phyloP scores from a whole-genome alignment of 2,113 vertebrate species.

The Laticauda colubrina region DNA sequence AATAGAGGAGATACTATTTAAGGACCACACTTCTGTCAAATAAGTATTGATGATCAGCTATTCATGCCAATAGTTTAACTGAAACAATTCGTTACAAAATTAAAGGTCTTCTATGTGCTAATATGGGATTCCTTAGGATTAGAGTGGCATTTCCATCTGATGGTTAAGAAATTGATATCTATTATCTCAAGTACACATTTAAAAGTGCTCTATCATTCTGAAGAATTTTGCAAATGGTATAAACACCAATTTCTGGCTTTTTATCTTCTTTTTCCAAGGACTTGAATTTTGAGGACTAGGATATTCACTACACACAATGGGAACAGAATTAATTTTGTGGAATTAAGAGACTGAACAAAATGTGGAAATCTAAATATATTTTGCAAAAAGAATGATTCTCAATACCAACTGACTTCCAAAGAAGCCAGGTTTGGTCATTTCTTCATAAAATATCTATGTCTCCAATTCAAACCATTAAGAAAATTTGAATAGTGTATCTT shows the following conservation, averaged over 20 bases:
- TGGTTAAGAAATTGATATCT: not conserved
- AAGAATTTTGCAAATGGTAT: not conserved
- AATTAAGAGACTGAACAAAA: not conserved
- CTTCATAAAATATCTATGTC: not conserved
- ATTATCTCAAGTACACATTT: not conserved
- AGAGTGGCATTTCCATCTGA: not conserved
- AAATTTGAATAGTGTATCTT: not conserved
- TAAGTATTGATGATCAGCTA: not conserved
- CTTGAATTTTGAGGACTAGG: not conserved
- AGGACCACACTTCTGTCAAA: conserved; percentile 15
- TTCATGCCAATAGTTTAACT: not conserved
- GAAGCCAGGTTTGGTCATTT: not conserved
- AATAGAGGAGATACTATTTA: conserved; percentile 3
- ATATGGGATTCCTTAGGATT: not conserved
- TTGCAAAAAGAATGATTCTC: not conserved
- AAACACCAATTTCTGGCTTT: not conserved
- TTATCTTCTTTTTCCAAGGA: not conserved
- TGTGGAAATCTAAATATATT: not conserved
- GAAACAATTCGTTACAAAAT: not conserved
- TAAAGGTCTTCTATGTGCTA: not conserved
- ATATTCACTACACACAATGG: not conserved
- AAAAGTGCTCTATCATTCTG: not conserved
- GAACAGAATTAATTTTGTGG: not conserved
- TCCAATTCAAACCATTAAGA: not conserved
- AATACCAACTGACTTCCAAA: not conserved